Evolutionary conservation across 2,888 invertebrate genomes (phyloP), one percentile per base, ranked within the genome.

Genomic region (Brachyptera risi): DNA sequence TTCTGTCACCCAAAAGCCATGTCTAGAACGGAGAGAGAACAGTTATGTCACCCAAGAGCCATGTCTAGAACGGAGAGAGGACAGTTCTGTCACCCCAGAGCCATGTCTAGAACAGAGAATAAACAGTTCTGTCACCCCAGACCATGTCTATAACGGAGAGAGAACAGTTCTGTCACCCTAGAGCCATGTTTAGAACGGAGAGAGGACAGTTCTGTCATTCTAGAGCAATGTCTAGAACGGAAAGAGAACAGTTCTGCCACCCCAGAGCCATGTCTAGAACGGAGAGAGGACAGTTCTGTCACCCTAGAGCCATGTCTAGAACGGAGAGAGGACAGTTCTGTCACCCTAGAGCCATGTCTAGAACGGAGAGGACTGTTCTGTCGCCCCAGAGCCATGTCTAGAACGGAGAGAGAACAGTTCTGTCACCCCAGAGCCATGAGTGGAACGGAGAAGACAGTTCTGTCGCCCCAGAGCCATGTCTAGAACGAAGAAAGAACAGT

Each of bases 131-230:
- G n/a, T n/a, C n/a, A n/a, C n/a, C n/a, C n/a, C n/a, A n/a, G n/a
- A n/a, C 87, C 73, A 87, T 73, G 69, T 89, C 87, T 56, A 90
- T 79, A 65, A 90, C 72, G 0, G 90, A 90, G 68, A 90, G 79
- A 5, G 84, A 84, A 72, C 90, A 90, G 17, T 74, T 75, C 62
- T n/a, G n/a, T n/a, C n/a, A n/a, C n/a, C n/a, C n/a, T n/a, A n/a
- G n/a, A n/a, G n/a, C 87, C 73, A 87, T 73, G 69, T 89, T 87
- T 56, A 90, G 79, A 65, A 90, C 72, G 0, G 90, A 90, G 68
- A 90, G 79, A 5, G 84, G 84, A 72, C 90, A 90, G 17, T 74
- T 75, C 62, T n/a, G n/a, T n/a, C n/a, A n/a, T n/a, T n/a, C n/a
- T n/a, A n/a, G n/a, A n/a, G n/a, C 87, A 73, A 87, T 73, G 69